Evolutionary conservation across 2,797 vertebrate species (phyloP).

Genomic region (Anguilla marmorata): DNA sequence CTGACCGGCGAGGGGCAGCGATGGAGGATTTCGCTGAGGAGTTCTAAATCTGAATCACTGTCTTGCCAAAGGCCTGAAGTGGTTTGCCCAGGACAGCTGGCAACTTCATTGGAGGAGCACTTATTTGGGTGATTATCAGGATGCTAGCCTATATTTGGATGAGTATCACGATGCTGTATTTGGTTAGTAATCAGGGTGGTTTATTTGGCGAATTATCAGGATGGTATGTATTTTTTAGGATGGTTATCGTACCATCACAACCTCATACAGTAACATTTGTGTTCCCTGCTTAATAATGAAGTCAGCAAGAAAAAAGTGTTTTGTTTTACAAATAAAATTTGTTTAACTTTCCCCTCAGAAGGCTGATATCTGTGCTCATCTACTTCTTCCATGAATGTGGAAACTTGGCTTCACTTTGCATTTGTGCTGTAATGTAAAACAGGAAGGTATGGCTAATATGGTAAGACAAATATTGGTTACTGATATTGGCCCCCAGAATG

Average conservation of each 20-base stretch:
- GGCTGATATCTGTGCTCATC: too few relatives aligned
- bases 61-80: constrained; percentile 10
- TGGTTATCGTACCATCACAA: neutral
- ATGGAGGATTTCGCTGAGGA: constrained; percentile 41
- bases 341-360: too few relatives aligned
- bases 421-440: too few relatives aligned
- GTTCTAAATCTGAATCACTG: constrained; percentile 61
- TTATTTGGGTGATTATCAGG: neutral
- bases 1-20: neutral
- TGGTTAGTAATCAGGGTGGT: neutral
- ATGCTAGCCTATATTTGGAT: neutral
- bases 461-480: too few relatives aligned
- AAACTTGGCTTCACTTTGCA: too few relatives aligned
- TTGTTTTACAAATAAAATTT: too few relatives aligned
- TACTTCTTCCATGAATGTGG: too few relatives aligned
- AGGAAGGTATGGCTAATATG: too few relatives aligned
- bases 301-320: too few relatives aligned
- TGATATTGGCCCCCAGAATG: too few relatives aligned
- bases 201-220: neutral
- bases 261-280: neutral
- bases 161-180: neutral
- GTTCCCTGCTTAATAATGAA: too few relatives aligned
- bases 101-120: neutral
- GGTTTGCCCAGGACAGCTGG: neutral
- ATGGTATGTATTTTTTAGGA: neutral